Evolutionary conservation across 2,888 invertebrate species (phyloP), one percentile per base, ranked within the genome.

Genomic region (Pteria penguin): DNA sequence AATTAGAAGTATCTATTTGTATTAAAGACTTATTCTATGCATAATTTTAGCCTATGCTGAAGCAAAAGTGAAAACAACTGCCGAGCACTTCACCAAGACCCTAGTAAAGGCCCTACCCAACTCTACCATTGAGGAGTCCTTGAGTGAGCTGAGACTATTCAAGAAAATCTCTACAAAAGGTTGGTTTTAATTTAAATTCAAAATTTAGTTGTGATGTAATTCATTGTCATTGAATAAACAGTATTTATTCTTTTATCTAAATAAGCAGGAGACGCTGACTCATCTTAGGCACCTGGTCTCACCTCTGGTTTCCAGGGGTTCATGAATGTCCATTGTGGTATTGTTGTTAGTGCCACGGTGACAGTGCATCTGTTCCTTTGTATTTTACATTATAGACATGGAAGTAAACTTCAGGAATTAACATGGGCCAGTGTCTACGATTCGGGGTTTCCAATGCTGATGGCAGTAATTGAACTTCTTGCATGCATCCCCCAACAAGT

Each of bases 401-500:
- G n/a, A n/a, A 61, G 26, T 26, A 27, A 61, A 61, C 61, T 61
- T 29, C 26, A 24, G 27, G 24, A 24, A 61, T 26, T 26, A 31
- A 61, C 2, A 24, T 61, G 61, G 61, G 61, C 24, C n/a, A 18
- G 29, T 61, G 31, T 29, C 2, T 61, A 61, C 29, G 61, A 61
- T 61, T 31, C 61, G 1, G 61, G 29, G 24, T 61, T 2, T 27
- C 61, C 29, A 24, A 61, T 61, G 27, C 24, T 61, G 61, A 61
- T 61, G 61, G 61, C 61, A n/a, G 27, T 61, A 26, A 26, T 61
- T 61, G 61, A 61, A 24, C 61, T 61, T 8, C 27, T 31, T 24
- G n/a, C n/a, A 18, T 55, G 32, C 18, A 27, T 71, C 71, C 71
- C 14, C 52, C 71, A 52, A 71, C 63, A 27, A 71, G 71, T 45